These are phyloP conservation scores for Macrochelys suwanniensis DNA, from an alignment of 2,797 vertebrate species.

Conservation along the genomic window DNA sequence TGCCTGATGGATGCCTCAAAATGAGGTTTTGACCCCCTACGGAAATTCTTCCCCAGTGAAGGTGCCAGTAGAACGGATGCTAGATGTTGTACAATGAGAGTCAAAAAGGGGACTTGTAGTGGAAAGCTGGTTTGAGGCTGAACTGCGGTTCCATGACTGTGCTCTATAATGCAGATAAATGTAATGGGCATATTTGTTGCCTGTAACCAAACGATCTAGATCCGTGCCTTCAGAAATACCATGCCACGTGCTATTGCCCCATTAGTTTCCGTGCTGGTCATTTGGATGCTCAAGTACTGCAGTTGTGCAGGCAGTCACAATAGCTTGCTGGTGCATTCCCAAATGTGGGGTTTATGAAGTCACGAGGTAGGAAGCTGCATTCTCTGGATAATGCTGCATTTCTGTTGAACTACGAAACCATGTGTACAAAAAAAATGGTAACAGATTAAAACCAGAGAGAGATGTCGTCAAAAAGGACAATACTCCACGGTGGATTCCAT, in stretches of 20 bases:
- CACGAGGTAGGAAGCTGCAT: neutral
- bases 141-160: neutral
- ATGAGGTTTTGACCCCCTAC: neutral
- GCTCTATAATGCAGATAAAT: neutral
- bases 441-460: neutral
- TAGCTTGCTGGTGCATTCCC: neutral
- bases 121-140: neutral
- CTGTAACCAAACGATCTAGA: rapidly evolving
- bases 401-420: neutral
- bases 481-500: neutral
- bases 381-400: neutral
- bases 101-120: rapidly evolving
- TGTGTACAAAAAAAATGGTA: neutral
- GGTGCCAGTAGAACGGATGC: neutral
- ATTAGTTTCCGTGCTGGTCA: neutral
- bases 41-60: neutral
- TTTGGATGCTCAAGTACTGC: neutral
- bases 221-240: neutral
- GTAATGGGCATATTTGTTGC: neutral
- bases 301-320: neutral
- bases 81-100: neutral
- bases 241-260: no score
- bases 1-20: neutral
- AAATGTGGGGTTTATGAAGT: neutral
- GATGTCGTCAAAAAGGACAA: neutral